Base-by-base conservation (phyloP, 2,888 invertebrate species). In the Xanthorhoe designata region DNA sequence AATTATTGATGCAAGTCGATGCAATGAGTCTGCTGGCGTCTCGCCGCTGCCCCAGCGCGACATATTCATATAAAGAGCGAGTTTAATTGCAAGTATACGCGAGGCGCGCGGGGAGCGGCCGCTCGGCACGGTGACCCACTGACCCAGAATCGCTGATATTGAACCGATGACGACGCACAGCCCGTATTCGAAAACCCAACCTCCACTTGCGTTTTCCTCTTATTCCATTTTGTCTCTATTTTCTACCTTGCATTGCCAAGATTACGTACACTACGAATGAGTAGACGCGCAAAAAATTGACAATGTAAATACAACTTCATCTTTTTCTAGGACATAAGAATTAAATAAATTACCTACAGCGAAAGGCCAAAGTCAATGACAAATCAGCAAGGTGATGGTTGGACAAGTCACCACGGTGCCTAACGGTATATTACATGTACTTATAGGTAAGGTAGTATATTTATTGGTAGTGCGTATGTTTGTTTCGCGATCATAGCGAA, bases 61-160 rank as follows among this genome's bases (percentile, higher is more conserved):
- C 76, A 70, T 76, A 75, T 78, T 81, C 71, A 72, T 77, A 74
- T 83, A 83, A 87, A 86, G 88, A 89, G 84, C 86, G 82, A 83
- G 83, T 86, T 83, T 83, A 85, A 85, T 85, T 83, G 85, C 81
- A 81, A 83, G 78, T 72, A n/a, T n/a, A 77, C 71, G 78, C 74
- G 79, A 79, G 78, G 77, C 73, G 84, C 77, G 86, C 78, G 83
- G 82, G 81, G 79, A 78, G 81, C 82, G 79, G 79, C 83, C 78
- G 73, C 79, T 81, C 80, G 90, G 85, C 92, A 88, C 81, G 84
- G 83, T 92, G 92, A 87, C 92, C 92, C 90, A 93, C 92, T 93
- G 87, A 92, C 93, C 92, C 87, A 93, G 90, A 90, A 91, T 85
- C 81, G 84, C 86, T 91, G 92, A 91, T 93, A 92, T 92, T 92